Conservation (phyloP, 2,113 vertebrate species). For the Myotis lucifugus region DNA sequence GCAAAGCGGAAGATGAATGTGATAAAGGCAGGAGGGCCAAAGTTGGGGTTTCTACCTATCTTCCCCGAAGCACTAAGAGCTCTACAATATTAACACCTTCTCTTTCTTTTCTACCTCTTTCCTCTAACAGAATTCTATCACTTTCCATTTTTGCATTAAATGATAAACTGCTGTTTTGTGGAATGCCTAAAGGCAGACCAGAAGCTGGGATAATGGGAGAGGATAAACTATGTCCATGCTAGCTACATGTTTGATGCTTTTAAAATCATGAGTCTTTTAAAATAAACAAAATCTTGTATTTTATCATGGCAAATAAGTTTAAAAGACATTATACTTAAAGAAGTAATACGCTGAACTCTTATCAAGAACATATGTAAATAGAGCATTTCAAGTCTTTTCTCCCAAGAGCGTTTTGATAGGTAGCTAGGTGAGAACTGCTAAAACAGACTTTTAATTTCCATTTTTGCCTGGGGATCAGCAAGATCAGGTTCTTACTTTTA, state of each 20-base stretch:
- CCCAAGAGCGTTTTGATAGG: conserved; percentile 14
- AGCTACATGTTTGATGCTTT: not conserved
- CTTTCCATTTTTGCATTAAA: not conserved
- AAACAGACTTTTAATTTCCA: conserved; percentile 49
- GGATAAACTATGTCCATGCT: rapidly evolving
- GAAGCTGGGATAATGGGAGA: not conserved
- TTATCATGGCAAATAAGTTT: not conserved
- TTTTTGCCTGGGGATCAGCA: not conserved
- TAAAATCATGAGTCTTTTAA: not conserved
- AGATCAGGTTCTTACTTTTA: not conserved
- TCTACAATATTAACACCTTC: not conserved
- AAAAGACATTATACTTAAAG: not conserved
- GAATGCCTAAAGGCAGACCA: not conserved
- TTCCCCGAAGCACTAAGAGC: rapidly evolving
- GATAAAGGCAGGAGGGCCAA: not conserved
- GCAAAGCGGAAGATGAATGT: not conserved
- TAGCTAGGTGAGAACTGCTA: not conserved
- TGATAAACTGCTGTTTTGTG: not conserved
- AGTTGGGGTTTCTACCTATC: not conserved
- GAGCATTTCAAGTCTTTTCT: conserved; percentile 25
- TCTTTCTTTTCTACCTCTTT: not conserved
- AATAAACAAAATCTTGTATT: not conserved
- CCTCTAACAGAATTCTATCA: not conserved
- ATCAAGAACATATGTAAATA: not conserved
- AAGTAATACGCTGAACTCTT: not conserved